Percentiles rank a stretch among this genome's conserved stretches.
These are phyloP conservation scores for Eupithecia dodoneata DNA, from an alignment of 2,888 invertebrate species.

Conservation along the genomic window DNA sequence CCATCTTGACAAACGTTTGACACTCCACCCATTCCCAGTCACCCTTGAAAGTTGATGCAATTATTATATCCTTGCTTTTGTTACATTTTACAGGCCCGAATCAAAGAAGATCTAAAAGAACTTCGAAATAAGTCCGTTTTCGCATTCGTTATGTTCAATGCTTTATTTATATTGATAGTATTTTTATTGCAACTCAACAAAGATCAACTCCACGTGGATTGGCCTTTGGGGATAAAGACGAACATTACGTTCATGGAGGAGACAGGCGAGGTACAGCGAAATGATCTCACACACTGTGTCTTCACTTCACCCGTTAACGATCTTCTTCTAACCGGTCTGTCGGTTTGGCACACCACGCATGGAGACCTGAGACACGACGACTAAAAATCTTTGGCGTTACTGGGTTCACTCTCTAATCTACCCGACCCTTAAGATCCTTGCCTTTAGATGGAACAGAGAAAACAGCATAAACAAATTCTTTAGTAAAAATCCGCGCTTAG, in stretches of 20 bases:
- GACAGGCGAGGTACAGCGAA: constrained; percentile 92
- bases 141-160: constrained; percentile 99
- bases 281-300: constrained; percentile 75
- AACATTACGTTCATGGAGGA: constrained; percentile 97
- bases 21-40: constrained; percentile 67
- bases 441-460: constrained; percentile 48
- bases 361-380: constrained; percentile 73
- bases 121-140: constrained; percentile 98
- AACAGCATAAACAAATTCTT: constrained; percentile 39
- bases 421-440: constrained; percentile 60
- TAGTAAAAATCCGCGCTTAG: constrained; percentile 41
- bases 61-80: constrained; percentile 70
- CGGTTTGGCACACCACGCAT: constrained; percentile 82
- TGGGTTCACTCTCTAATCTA: constrained; percentile 71
- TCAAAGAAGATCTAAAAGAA: constrained; percentile 95
- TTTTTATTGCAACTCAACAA: constrained; percentile 99
- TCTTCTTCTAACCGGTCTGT: constrained; percentile 82
- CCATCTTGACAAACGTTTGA: constrained; percentile 23
- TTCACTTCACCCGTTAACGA: constrained; percentile 81
- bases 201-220: constrained; percentile 98
- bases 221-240: constrained; percentile 97
- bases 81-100: constrained; percentile 90
- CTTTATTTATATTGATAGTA: constrained; percentile 99
- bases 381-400: constrained; percentile 69
- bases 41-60: constrained; percentile 82